phyloP scores from a whole-genome alignment of 2,797 vertebrate species.

The Lerista edwardsae region DNA sequence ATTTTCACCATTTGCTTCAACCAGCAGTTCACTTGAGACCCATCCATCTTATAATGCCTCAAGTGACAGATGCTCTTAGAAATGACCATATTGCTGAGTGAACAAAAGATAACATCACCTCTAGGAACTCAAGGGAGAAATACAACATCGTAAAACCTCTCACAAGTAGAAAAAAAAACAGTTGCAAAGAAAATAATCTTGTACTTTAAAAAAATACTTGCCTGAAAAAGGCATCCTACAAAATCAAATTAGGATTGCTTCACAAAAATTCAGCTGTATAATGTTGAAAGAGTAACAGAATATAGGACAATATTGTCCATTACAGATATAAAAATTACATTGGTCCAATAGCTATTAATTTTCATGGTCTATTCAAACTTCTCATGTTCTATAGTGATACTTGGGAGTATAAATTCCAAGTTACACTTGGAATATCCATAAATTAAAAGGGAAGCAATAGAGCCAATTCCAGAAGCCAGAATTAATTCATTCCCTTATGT shows the following conservation, averaged over 20 bases:
- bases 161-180: conserved; percentile 69
- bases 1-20: conserved; percentile 96
- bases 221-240: conserved; percentile 12
- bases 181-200: conserved; percentile 65
- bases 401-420: too few species aligned
- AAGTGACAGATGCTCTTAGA: conserved; percentile 96
- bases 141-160: conserved; percentile 80
- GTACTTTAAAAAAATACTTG: conserved; percentile 71
- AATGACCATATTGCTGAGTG: conserved; percentile 81
- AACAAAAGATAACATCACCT: conserved; percentile 82
- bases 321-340: neutral
- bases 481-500: neutral
- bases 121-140: conserved; percentile 78
- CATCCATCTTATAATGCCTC: conserved; percentile 94
- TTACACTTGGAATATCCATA: neutral
- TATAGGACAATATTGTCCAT: neutral
- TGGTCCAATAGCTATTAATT: neutral
- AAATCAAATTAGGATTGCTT: neutral
- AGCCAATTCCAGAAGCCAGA: neutral
- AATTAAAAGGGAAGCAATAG: neutral
- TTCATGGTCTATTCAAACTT: neutral
- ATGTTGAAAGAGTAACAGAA: neutral
- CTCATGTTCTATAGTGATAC: neutral
- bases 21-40: conserved; percentile 90
- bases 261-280: neutral